phyloP scores from a whole-genome alignment of 2,888 invertebrate species.

The Ditylenchus weischeri region DNA sequence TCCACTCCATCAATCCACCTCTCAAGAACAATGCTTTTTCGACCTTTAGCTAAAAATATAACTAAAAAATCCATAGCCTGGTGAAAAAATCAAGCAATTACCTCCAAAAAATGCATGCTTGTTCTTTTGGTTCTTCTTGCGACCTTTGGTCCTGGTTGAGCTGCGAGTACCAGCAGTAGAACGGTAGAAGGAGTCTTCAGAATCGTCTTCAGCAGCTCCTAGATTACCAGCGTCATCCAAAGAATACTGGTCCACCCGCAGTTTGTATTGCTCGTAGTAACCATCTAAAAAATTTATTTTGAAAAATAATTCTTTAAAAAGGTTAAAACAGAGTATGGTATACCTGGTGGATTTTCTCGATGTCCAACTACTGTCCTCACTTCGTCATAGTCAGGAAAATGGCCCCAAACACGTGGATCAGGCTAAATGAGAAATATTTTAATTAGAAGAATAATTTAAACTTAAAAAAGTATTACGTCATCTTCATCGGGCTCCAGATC shows the following conservation, averaged over 20 bases:
- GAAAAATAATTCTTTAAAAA: background rate
- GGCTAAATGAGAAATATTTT: constrained; percentile 7
- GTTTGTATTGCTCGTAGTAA: constrained; percentile 48
- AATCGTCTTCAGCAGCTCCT: constrained; percentile 34
- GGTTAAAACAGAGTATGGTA: constrained; percentile 27
- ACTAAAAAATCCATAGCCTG: too few species aligned
- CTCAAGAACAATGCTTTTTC: constrained; percentile 11
- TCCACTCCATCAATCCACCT: constrained; percentile 35
- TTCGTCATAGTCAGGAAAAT: constrained; percentile 50
- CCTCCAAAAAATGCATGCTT: background rate
- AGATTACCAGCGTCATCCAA: constrained; percentile 39
- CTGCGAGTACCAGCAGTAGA: background rate
- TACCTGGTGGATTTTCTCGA: constrained; percentile 53
- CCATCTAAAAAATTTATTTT: constrained; percentile 34
- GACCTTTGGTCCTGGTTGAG: constrained; percentile 9
- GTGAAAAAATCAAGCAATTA: too few species aligned
- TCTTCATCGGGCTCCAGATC: constrained; percentile 61
- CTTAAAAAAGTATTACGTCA: constrained; percentile 26
- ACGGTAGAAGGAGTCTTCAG: constrained; percentile 31
- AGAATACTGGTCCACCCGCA: constrained; percentile 43
- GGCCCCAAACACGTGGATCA: constrained; percentile 37
- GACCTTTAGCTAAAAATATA: constrained; percentile 9
- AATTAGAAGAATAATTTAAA: background rate
- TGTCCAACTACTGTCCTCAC: constrained; percentile 47
- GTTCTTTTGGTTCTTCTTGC: constrained; percentile 5